Base-by-base conservation (phyloP, 92 coral and sea anemone genomes). In the Parazoanthus atlanticus region DNA sequence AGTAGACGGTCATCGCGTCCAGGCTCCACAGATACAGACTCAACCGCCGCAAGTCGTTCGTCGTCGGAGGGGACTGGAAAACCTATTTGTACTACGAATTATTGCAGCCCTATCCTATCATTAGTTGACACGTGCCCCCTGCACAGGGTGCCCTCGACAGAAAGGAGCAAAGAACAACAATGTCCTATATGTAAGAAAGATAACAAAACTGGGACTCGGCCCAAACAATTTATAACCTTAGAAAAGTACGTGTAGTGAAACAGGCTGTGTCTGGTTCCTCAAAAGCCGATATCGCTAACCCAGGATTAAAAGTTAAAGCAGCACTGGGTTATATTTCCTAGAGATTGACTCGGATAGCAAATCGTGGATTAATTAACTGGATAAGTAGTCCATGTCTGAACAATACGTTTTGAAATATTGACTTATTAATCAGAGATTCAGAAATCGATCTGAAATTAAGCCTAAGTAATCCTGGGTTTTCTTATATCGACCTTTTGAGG, bases 81-180 rank as follows among this genome's bases (percentile, higher is more conserved):
- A 46, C 77, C 89, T 30, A 87, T 94, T 80, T 93, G 95, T n/a
- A 91, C 90, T 91, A 90, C 90, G 78, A 92, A 91, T 43, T 95
- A 90, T 89, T 95, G 98, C 88, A 95, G 98, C 71, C 98, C 98
- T 11, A 95, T 95, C 43, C 86, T 95, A 78, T 93, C 96, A 17
- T 82, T 93, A n/a, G 96, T 95, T 43, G 96, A 93, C 43, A 86
- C 90, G 38, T 93, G 98, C 70, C 96, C 98, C 28, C 70, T 93
- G 34, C 96, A 95, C 32, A 85, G 89, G 47, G 88, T 90, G 34
- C 87, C 94, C 12, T 79, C 94, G 0, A 71, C 89, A 84, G 95
- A 93, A 28, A 89, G 92, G 46, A 79, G 69, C 15, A 89, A 93
- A 17, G 92, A 84, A 43, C 90, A 84, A 34, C 90, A 88, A 25